Conservation (phyloP, 2,888 invertebrate genomes). For the Phaedon cochleariae region DNA sequence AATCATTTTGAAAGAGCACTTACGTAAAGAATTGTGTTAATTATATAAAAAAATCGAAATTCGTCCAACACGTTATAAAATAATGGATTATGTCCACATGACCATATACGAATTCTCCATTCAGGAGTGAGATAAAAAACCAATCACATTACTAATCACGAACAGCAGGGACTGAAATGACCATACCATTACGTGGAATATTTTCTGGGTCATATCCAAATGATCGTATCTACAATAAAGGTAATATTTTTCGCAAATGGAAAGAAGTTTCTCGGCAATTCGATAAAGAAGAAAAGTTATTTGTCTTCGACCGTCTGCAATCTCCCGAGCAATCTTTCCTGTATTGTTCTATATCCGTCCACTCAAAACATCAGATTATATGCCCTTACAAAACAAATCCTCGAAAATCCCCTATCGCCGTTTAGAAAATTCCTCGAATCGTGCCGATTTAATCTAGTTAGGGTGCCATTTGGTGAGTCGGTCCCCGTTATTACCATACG, state of each 20-base stretch:
- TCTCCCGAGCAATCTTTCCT: not conserved
- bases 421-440: conserved; percentile 11
- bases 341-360: not conserved
- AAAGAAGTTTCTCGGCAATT: not conserved
- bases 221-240: too few species aligned
- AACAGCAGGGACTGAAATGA: too few species aligned
- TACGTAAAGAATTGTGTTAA: too few species aligned
- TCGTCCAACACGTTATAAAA: too few species aligned
- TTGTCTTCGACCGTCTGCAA: not conserved
- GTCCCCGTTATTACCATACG: conserved; percentile 30
- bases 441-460: conserved; percentile 19
- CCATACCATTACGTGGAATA: too few species aligned
- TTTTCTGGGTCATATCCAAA: too few species aligned
- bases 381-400: not conserved
- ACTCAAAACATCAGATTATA: not conserved
- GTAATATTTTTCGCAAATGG: not conserved
- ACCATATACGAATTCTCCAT: too few species aligned
- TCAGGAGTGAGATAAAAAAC: too few species aligned
- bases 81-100: too few species aligned
- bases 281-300: not conserved
- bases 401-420: not conserved
- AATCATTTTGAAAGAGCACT: too few species aligned
- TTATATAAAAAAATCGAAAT: too few species aligned
- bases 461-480: conserved; percentile 25
- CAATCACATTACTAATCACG: too few species aligned